Base-by-base conservation (phyloP, 2,888 invertebrate species). In the Nemotelus pantherinus region DNA sequence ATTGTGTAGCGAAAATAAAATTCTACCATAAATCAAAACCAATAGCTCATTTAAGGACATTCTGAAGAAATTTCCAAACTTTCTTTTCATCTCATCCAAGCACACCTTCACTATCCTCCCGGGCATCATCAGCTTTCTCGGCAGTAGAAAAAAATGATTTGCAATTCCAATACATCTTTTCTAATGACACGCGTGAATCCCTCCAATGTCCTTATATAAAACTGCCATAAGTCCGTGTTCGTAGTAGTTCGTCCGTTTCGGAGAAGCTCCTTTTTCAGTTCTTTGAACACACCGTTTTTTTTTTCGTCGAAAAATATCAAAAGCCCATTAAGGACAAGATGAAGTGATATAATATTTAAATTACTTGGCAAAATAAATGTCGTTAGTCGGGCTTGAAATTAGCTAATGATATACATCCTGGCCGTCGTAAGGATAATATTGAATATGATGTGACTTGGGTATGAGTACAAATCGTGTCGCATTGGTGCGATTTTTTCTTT, bases 381-480 rank as follows among this genome's bases (percentile, higher is more conserved):
- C 80, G 80, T 80, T 80, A 80, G 80, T 77, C 80, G 80, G 67
- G 65, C 80, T 74, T 79, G 76, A 80, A 80, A 80, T 80, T 80
- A 80, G 77, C 77, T 77, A 80, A 79, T 79, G 80, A 80, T 80
- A 80, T 79, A 80, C 79, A 77, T 77, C 77, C 77, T 55, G 65
- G 25, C 48, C 63, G 25, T 25, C 63, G n/a, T 53, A 57, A 58
- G 63, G 74, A 74, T 74, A 41, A 60, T 60, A 60, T 74, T 70
- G 70, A 70, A 70, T 70, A 4, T 70, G 53, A 55, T 48, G 60
- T 25, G 25, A 25, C 25, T 10, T 58, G 9, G 6, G 58, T 4
- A 25, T 5, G 58, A n/a, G n/a, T 58, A 39, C n/a, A 53, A 53
- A n/a, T 7, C 25, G 25, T 25, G 25, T 25, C 25, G 25, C 25